A percentile compares a stretch with the other conserved stretches of the same genome.
Evolutionary conservation across 2,797 vertebrate genomes (phyloP).

Genomic region (Galago senegalensis): DNA sequence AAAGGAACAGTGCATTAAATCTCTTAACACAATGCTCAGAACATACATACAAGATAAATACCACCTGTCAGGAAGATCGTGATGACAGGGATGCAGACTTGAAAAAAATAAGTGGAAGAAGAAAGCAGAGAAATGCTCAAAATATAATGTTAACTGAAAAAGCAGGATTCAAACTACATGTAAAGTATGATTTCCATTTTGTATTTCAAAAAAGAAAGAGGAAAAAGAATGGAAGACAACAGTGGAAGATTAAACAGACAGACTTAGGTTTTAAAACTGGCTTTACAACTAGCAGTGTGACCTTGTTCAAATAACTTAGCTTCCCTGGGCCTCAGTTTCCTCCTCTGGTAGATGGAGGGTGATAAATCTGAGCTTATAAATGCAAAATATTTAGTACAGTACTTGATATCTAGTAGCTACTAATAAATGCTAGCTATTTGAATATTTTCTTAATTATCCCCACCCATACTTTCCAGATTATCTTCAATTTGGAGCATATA

Average conservation of each 20-base stretch:
- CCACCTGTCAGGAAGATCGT: slow-evolving; percentile 27
- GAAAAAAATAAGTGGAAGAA: neutral
- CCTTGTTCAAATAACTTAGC: slow-evolving; percentile 50
- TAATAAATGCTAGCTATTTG: slow-evolving; percentile 31
- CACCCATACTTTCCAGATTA: neutral
- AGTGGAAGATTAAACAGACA: slow-evolving; percentile 1
- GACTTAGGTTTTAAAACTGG: slow-evolving; percentile 46
- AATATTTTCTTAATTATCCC: neutral
- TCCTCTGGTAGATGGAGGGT: slow-evolving; percentile 37
- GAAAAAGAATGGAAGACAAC: slow-evolving; percentile 43
- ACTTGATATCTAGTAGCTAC: slow-evolving; percentile 26
- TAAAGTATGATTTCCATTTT: slow-evolving; percentile 55
- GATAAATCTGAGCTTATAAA: slow-evolving; percentile 47
- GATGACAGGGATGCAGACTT: slow-evolving; percentile 1
- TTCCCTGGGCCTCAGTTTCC: neutral
- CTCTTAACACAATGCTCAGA: neutral
- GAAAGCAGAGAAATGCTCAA: slow-evolving; percentile 18
- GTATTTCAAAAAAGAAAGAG: slow-evolving; percentile 35
- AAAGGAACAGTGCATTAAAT: slow-evolving; percentile 5
- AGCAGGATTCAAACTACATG: neutral
- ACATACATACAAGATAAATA: neutral
- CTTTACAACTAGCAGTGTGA: neutral
- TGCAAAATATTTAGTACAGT: slow-evolving; percentile 38
- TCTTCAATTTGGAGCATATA: neutral
- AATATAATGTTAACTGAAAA: slow-evolving; percentile 50